Base-by-base conservation (phyloP, 2,888 invertebrate species). In the Drosophila atripex region DNA sequence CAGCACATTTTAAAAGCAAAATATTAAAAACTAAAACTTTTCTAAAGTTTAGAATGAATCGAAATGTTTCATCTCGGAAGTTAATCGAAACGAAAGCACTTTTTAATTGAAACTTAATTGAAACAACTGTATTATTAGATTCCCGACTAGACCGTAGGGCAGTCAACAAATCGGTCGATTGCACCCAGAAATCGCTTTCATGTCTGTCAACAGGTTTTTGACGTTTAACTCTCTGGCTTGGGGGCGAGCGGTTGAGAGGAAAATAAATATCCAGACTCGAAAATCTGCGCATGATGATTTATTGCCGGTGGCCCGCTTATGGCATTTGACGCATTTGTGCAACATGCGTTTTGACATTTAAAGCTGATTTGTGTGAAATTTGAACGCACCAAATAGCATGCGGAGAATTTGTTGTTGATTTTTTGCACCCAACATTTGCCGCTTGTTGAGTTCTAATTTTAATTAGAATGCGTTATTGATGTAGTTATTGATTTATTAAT, bases 291-390 rank as follows among this genome's bases (percentile, higher is more conserved):
- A 70, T 66, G 74, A 79, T 84, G 86, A 84, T 84, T 84, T 84
- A 84, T 84, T 79, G 85, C 51, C 61, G 46, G 58, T 80, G 61
- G 78, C 75, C 71, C 69, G 79, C 72, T 79, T 70, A 76, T 77
- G 86, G 84, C 85, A 80, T 84, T 78, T 83, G 84, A 86, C 79
- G 84, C 71, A 86, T 83, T 86, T 86, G 86, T 86, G 87, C 85
- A 85, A 85, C 84, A 85, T 82, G 85, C 85, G 71, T 85, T 84
- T 82, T 85, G 85, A 85, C 85, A 86, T 85, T 85, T 86, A 77
- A 75, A 73, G 80, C 72, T 86, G 87, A 85, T 85, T 84, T 85
- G 84, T 85, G 87, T 86, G 82, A 85, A 85, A 85, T 85, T 85
- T 68, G 63, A 55, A 78, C 61, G 54, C 54, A 28, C 39, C 55